phyloP scores from a whole-genome alignment of 2,888 invertebrate species.

The Ischnus inquisitorius region DNA sequence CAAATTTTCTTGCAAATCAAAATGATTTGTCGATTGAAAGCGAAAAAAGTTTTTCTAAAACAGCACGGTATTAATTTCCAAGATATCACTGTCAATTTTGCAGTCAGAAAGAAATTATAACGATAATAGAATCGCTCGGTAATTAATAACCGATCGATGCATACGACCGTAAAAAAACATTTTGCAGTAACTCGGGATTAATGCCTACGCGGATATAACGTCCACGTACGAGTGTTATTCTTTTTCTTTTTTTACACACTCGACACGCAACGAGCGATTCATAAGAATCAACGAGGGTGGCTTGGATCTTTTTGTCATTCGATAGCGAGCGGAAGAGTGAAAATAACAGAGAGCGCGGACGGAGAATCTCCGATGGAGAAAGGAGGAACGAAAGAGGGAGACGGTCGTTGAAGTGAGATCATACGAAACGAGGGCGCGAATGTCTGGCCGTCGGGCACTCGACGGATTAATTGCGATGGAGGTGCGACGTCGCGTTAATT shows the following conservation, averaged over 20 bases:
- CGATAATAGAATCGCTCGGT: too few relatives aligned
- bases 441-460: conserved; percentile 74
- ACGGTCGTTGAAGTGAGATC: conserved; percentile 53
- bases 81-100: too few relatives aligned
- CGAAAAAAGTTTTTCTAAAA: too few relatives aligned
- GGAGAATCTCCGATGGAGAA: conserved; percentile 10
- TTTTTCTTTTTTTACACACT: conserved; percentile 23
- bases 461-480: conserved; percentile 75
- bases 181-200: not conserved
- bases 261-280: conserved; percentile 43
- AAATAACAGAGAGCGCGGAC: conserved; percentile 39
- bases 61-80: too few relatives aligned
- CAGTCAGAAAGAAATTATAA: too few relatives aligned
- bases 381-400: conserved; percentile 19
- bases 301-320: conserved; percentile 58
- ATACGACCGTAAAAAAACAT: not conserved
- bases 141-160: too few relatives aligned
- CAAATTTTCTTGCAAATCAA: too few relatives aligned
- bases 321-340: conserved; percentile 45
- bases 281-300: conserved; percentile 49
- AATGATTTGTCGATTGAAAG: too few relatives aligned
- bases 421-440: conserved; percentile 66
- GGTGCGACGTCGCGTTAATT: conserved; percentile 75
- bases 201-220: conserved; percentile 12
- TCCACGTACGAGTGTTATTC: conserved; percentile 17